Base-by-base conservation (phyloP, 2,888 invertebrate genomes). In the Ametastegia equiseti region DNA sequence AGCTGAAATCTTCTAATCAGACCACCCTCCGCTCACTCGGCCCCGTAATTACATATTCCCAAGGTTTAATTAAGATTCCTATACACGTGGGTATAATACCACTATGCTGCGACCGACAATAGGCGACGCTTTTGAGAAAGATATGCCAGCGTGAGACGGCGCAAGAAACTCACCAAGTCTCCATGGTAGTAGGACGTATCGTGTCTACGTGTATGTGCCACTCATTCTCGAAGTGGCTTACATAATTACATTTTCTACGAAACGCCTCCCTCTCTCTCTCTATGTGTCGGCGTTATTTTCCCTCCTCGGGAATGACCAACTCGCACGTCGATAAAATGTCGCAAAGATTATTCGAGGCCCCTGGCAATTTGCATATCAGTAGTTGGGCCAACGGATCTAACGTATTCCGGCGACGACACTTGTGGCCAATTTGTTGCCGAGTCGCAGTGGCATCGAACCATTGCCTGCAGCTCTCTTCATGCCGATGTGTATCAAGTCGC, bases 31-130 rank as follows among this genome's bases (percentile, higher is more conserved):
- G 27, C n/a, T 23, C 13, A n/a, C n/a, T n/a, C n/a, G n/a, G 39
- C n/a, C 54, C 60, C 33, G 78, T 78, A 39, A 78, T 78, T 78
- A 78, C n/a, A n/a, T 63, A 78, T 78, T 78, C 54, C 27, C 60
- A 30, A 42, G 78, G 42, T 60, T 78, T 78, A 78, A 78, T 78
- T 78, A 78, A 78, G 60, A 78, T 78, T 78, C 78, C 78, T 78
- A 7, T 50, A 67, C 39, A 36, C 7, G 7, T 30, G 60, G 5
- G 65, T 67, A 39, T 39, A 67, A 67, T 33, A 36, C 36, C 60
- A 78, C 60, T 78, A 39, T 60, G 54, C 33, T 33, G 36, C 27
- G 27, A 19, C 75, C 50, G 50, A 75, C 57, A 54, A 75, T 75
- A 50, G 57, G 36, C 50, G 36, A 54, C 75, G 75, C 36, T 27